Conservation (phyloP, 2,888 invertebrate species). For the Lasius fuliginosus region DNA sequence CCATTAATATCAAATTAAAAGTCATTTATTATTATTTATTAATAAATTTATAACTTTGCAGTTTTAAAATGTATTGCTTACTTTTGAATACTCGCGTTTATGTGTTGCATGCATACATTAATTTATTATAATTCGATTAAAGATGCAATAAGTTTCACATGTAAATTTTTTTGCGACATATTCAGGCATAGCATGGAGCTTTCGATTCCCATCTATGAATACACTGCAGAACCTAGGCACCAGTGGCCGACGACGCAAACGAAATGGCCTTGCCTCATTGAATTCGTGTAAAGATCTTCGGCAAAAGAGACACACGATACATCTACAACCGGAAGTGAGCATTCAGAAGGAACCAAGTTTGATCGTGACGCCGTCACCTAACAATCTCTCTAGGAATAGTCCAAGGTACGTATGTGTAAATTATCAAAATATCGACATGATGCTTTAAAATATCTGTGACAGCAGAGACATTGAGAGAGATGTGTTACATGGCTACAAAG, state of each 20-base stretch:
- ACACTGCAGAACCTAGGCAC: constrained; percentile 80
- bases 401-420: constrained; percentile 57
- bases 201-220: constrained; percentile 82
- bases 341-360: constrained; percentile 78
- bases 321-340: constrained; percentile 79
- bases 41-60: not conserved
- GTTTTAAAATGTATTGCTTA: not conserved
- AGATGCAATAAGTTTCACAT: not conserved
- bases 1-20: not conserved
- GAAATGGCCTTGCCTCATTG: constrained; percentile 73
- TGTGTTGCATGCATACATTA: not conserved
- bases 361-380: constrained; percentile 78
- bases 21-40: not conserved
- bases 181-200: constrained; percentile 84
- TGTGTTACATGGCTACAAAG: not conserved
- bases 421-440: not conserved
- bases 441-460: not conserved
- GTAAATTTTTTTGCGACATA: constrained; percentile 39
- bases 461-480: not conserved
- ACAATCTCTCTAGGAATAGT: constrained; percentile 51
- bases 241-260: constrained; percentile 79
- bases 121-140: not conserved
- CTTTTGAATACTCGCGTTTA: not conserved
- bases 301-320: constrained; percentile 80
- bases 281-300: constrained; percentile 77